Base-by-base conservation (phyloP, 2,888 invertebrate species). In the Patella depressa region DNA sequence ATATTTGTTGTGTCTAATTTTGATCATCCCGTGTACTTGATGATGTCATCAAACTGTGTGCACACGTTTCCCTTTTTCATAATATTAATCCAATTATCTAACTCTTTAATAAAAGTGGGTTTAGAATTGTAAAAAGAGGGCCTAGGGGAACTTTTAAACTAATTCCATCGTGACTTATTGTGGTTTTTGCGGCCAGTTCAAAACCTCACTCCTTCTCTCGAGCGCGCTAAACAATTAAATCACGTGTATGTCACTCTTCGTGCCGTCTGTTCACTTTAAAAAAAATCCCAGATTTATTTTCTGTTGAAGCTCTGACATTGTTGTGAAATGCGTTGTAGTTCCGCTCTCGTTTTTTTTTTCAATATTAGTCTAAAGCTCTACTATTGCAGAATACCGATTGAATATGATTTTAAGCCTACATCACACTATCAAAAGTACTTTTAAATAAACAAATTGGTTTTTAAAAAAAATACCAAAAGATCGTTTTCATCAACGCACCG, bases 151-250 rank as follows among this genome's bases (percentile, higher is more conserved):
- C 45, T 45, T 65, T 65, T 65, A 65, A 19, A 65, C 65, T 65
- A 65, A 65, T 65, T 65, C 65, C 65, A 24, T 65, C 65, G 65
- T 65, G 65, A 65, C 65, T 19, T 65, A 24, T 65, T 65, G 65
- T 65, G 65, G 65, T 65, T 65, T 65, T 65, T 65, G 65, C 65
- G 65, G 65, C 65, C 65, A 65, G 65, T 24, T 65, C 65, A 65
- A 65, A 65, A 65, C 65, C 65, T 65, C 65, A 24, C 24, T 19
- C 65, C 19, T 24, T 65, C 65, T 65, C 19, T 19, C 65, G 65
- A 19, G 65, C 65, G 65, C 19, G 24, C 19, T 19, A 65, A 65
- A 65, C 65, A 65, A 65, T 65, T 65, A 65, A 65, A 65, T 65
- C 65, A 65, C 65, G 65, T 65, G 65, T 65, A 65, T 24, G 24